Evolutionary conservation across 2,797 vertebrate genomes (phyloP).

Genomic region (Trachurus trachurus): DNA sequence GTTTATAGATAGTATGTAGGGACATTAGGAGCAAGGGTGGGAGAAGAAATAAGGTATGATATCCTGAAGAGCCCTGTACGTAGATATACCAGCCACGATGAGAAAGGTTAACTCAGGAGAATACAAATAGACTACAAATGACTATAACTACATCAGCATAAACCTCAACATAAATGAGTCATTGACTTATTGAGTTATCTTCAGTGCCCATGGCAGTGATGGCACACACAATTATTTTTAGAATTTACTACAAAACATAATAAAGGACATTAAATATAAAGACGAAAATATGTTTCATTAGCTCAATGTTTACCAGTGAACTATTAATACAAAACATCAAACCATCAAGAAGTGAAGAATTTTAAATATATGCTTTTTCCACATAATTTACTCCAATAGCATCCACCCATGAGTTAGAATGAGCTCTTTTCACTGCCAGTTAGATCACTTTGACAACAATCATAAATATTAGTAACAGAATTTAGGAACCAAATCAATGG

Average conservation of each 20-base stretch:
- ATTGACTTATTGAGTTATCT: constrained; percentile 5
- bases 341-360: neutral
- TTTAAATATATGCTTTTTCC: neutral
- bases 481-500: constrained; percentile 13
- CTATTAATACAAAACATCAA: neutral
- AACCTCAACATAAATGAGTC: constrained; percentile 15
- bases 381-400: neutral
- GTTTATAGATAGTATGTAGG: constrained; percentile 35
- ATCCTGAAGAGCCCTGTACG: constrained; percentile 26
- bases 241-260: constrained; percentile 6
- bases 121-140: neutral
- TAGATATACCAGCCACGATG: constrained; percentile 5
- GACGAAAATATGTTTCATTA: neutral
- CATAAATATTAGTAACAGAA: constrained; percentile 22
- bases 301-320: constrained; percentile 3
- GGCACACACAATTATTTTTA: neutral
- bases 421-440: constrained; percentile 14
- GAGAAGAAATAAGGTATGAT: constrained; percentile 26
- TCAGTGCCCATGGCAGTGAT: neutral
- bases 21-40: constrained; percentile 23
- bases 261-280: neutral
- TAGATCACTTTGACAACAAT: constrained; percentile 14
- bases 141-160: constrained; percentile 1
- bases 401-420: neutral
- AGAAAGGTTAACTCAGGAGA: constrained; percentile 18